A percentile compares a stretch with the other conserved stretches of the same genome.
Conservation (phyloP, 2,888 invertebrate species). For the Meiosimyza decipiens region DNA sequence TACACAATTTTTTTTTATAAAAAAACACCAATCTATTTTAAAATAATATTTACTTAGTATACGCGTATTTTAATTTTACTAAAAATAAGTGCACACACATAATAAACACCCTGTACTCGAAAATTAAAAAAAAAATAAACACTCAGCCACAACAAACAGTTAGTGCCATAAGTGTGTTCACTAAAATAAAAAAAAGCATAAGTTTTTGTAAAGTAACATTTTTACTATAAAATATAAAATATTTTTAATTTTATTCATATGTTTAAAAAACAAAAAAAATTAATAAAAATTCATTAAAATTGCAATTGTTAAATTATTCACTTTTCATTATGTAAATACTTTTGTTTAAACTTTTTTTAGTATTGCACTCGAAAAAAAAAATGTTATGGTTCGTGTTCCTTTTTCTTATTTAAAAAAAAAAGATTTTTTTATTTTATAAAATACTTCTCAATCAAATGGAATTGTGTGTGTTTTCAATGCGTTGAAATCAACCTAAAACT, state of each 20-base stretch:
- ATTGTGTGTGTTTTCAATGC: slow-evolving; percentile 33
- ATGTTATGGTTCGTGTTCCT: slow-evolving; percentile 4
- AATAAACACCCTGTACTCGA: slow-evolving; percentile 21
- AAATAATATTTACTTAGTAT: too few species aligned
- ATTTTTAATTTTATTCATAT: neutral
- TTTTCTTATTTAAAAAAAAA: neutral
- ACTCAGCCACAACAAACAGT: slow-evolving; percentile 4
- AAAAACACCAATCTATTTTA: neutral
- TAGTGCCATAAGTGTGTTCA: slow-evolving; percentile 25
- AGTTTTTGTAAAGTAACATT: neutral
- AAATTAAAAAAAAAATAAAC: neutral
- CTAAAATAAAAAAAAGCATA: neutral
- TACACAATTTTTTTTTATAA: neutral
- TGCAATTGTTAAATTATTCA: slow-evolving; percentile 29
- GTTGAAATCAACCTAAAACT: slow-evolving; percentile 10
- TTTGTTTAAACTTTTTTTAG: neutral
- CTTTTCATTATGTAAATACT: slow-evolving; percentile 1
- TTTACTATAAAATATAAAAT: neutral
- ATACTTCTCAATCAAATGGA: slow-evolving; percentile 1
- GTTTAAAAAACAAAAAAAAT: too few species aligned
- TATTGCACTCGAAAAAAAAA: slow-evolving; percentile 1
- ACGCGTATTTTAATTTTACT: too few species aligned
- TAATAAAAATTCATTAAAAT: slow-evolving; percentile 5
- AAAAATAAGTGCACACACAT: slow-evolving; percentile 4
- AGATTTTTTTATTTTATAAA: neutral